phyloP scores from a whole-genome alignment of 2,113 vertebrate species.

The Tetrao urogallus region DNA sequence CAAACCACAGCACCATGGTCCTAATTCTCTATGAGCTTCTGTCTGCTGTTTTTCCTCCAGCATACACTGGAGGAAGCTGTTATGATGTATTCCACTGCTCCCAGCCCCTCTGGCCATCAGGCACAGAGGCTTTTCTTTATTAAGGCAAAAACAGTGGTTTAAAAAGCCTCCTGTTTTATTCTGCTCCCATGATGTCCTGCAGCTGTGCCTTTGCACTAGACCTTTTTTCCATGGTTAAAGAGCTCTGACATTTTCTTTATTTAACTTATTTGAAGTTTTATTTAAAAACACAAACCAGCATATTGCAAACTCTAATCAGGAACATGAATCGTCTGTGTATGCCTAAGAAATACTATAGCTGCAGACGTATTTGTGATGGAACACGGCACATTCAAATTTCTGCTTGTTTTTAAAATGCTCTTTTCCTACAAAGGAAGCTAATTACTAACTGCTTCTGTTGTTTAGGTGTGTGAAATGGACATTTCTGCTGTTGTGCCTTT shows the following conservation, averaged over 20 bases:
- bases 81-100: background rate
- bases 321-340: constrained; percentile 33
- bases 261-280: constrained; percentile 28
- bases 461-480: background rate
- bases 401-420: background rate
- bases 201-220: constrained; percentile 47
- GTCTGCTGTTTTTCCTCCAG: background rate
- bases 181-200: background rate
- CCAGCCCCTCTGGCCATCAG: background rate
- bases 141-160: background rate
- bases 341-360: background rate
- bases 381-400: background rate
- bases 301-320: constrained; percentile 43
- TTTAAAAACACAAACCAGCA: constrained; percentile 17
- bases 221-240: background rate
- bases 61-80: background rate
- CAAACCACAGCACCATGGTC: background rate
- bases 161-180: background rate
- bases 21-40: background rate
- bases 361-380: background rate
- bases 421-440: background rate
- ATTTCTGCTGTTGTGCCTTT: background rate
- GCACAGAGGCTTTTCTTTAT: background rate
- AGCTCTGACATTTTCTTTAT: constrained; percentile 41
- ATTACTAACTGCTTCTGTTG: background rate